Base-by-base conservation (phyloP, 2,888 invertebrate species). In the Dynastes hyllus region DNA sequence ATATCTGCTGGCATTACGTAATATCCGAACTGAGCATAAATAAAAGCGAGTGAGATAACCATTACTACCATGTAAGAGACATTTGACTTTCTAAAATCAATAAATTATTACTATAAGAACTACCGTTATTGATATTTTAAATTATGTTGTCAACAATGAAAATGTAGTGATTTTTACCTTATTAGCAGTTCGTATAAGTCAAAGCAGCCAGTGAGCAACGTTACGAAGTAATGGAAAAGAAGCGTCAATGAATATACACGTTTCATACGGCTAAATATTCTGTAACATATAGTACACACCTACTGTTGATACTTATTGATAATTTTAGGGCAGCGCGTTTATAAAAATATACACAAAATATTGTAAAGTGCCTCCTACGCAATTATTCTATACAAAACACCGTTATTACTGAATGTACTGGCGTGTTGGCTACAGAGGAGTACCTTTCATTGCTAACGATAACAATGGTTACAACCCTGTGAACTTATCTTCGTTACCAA, bases 1-100 rank as follows among this genome's bases (percentile, higher is more conserved):
- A 37, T 50, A 55, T 78, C 78, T 29, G 78, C 73, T 6, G 78
- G 78, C 40, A 78, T 32, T 13, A 67, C 40, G 40, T 78, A 78
- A 55, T 37, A 65, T 40, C 53, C 78, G 66, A 78, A 78, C 40
- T 78, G 78, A 6, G 55, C 66, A n/a, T 65, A 73, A 51, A 75
- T 45, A 16, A 65, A 50, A 8, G n/a, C 45, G 16, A 75, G 11
- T 2, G 65, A 51, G 32, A 58, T 6, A 6, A 55, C 22, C 40
- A 40, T 73, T 0, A 40, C 45, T 2, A 37, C 5, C 58, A 22
- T 40, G 9, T 58, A 61, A 13, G 73, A 2, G 1, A 61, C 37
- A 11, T 61, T 29, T 22, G 58, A 61, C 22, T 73, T 37, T 27
- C 73, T 73, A 40, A n/a, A 73, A 73, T 29, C 22, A 55, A 8